phyloP scores from a whole-genome alignment of 2,888 invertebrate genomes.

The Cristatella mucedo region DNA sequence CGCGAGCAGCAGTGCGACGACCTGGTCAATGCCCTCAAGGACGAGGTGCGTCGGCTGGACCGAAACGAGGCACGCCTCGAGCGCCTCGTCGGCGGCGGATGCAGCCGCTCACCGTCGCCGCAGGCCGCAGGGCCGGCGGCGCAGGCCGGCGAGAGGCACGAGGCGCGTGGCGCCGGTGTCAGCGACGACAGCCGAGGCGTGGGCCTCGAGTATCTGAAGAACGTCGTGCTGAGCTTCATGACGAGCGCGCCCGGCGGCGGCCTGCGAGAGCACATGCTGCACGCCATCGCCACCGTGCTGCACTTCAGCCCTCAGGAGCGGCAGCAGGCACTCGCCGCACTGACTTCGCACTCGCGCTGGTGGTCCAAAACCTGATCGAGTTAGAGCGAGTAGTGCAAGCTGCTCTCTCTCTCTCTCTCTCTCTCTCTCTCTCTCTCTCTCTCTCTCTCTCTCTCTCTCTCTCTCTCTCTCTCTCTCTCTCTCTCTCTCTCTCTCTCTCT shows the following conservation, averaged over 20 bases:
- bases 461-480: no score
- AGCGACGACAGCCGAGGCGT: slow-evolving; percentile 56
- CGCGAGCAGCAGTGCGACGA: slow-evolving; percentile 39
- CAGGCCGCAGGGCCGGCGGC: no score
- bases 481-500: no score
- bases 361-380: no score
- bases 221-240: slow-evolving; percentile 67
- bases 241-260: slow-evolving; percentile 53
- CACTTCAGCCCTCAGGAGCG: slow-evolving; percentile 60
- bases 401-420: no score
- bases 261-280: slow-evolving; percentile 65
- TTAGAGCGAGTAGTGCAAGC: no score
- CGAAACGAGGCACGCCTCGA: slow-evolving; percentile 45
- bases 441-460: no score
- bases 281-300: slow-evolving; percentile 69
- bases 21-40: slow-evolving; percentile 45
- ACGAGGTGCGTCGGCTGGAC: slow-evolving; percentile 38
- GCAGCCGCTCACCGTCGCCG: no score
- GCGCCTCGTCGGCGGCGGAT: no score
- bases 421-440: no score
- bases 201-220: slow-evolving; percentile 74
- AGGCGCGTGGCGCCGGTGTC: slow-evolving; percentile 37
- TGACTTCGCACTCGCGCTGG: no score
- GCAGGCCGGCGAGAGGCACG: slow-evolving; percentile 38
- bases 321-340: no score